Evolutionary conservation across 1,140 invertebrate species (phyloP).

Genomic region (Vanessa tameamea): DNA sequence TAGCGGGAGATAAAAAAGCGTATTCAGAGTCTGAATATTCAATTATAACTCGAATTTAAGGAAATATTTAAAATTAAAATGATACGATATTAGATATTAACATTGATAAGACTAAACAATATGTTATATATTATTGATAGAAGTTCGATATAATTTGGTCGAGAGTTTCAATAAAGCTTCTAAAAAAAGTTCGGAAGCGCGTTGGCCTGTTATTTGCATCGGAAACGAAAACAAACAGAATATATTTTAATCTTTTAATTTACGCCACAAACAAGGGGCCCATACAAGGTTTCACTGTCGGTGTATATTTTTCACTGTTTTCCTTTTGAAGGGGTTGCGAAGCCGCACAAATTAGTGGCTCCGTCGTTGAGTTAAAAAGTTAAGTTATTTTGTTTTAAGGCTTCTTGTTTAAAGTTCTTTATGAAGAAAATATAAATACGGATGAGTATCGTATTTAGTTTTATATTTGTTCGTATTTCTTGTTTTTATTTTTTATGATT

Average conservation of each 20-base stretch:
- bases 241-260: slow-evolving; percentile 47
- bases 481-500: not conserved
- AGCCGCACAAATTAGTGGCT: slow-evolving; percentile 43
- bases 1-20: too few species aligned
- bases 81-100: too few species aligned
- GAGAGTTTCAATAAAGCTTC: too few species aligned
- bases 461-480: slow-evolving; percentile 12
- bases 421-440: slow-evolving; percentile 13
- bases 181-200: too few species aligned
- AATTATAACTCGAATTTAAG: too few species aligned
- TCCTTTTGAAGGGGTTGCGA: slow-evolving; percentile 43
- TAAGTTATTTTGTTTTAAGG: slow-evolving; percentile 39
- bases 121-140: too few species aligned
- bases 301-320: slow-evolving; percentile 40
- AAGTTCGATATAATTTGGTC: too few species aligned
- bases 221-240: slow-evolving; percentile 13
- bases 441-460: slow-evolving; percentile 18
- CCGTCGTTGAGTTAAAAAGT: slow-evolving; percentile 34
- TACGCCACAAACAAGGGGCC: slow-evolving; percentile 41
- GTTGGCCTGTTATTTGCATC: not conserved
- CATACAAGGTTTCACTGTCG: slow-evolving; percentile 45
- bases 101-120: too few species aligned
- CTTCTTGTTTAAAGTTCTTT: slow-evolving; percentile 22
- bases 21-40: too few species aligned
- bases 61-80: too few species aligned